A percentile compares a stretch with the other conserved stretches of the same genome.
Conservation (phyloP, 2,888 invertebrate species). For the Eumacrocentrus americanus region DNA sequence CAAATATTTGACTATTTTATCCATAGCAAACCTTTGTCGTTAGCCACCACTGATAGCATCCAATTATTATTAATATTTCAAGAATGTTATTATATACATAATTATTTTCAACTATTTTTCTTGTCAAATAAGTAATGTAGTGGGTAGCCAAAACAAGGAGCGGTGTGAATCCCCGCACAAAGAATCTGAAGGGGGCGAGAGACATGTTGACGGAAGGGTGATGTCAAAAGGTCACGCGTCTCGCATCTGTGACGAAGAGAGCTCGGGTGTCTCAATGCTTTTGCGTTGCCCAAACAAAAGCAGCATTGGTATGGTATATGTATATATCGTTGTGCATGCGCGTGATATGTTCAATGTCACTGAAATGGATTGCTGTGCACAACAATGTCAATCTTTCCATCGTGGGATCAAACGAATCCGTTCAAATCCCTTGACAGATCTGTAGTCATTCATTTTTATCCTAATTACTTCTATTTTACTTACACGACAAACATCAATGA, state of each 20-base stretch:
- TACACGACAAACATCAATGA: background rate
- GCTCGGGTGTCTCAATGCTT: background rate
- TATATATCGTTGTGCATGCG: background rate
- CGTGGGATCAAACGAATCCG: constrained; percentile 22
- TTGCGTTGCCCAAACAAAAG: constrained; percentile 8
- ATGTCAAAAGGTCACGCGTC: constrained; percentile 23
- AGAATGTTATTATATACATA: no score
- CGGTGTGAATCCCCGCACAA: no score
- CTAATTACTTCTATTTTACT: background rate
- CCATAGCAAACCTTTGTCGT: no score
- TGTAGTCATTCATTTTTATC: background rate
- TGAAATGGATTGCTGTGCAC: constrained; percentile 22
- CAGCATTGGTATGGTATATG: background rate
- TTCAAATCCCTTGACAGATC: background rate
- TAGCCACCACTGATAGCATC: no score
- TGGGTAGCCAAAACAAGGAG: no score
- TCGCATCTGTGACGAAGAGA: constrained; percentile 12
- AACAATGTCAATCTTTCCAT: constrained; percentile 24
- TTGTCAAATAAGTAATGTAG: no score
- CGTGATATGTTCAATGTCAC: constrained; percentile 22
- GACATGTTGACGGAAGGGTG: no score
- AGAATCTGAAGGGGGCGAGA: no score
- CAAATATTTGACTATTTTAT: background rate
- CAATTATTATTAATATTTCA: no score
- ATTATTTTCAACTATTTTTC: no score